Conservation (phyloP, 2,113 vertebrate species). For the Ardeotis arabs region DNA sequence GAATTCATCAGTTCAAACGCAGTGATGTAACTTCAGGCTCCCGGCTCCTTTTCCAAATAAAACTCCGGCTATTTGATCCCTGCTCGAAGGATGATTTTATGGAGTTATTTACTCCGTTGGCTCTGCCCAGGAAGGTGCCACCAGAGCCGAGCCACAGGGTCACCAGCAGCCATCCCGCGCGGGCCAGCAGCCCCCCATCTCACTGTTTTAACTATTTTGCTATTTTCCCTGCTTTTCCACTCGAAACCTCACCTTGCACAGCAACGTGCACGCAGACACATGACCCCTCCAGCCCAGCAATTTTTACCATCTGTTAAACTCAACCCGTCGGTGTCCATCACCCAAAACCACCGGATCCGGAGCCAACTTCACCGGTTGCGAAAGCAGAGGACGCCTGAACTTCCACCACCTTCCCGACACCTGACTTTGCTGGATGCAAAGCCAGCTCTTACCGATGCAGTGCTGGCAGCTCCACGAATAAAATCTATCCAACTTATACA, state of each 20-base stretch:
- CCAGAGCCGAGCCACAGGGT: not conserved
- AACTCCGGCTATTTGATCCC: conserved; percentile 29
- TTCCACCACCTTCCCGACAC: not conserved
- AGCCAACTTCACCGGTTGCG: not conserved
- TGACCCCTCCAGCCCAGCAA: accelerated
- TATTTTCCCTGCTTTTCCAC: not conserved
- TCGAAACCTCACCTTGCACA: not conserved
- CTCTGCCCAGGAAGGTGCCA: not conserved
- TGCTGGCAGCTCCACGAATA: not conserved
- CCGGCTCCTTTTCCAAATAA: conserved; percentile 58
- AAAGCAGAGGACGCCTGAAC: not conserved
- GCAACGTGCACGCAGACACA: accelerated
- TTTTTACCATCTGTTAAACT: not conserved
- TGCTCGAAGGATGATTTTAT: not conserved
- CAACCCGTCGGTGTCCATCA: not conserved
- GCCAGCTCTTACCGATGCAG: not conserved
- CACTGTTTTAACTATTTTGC: accelerated
- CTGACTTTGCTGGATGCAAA: accelerated
- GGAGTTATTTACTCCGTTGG: not conserved
- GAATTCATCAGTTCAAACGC: conserved; percentile 36
- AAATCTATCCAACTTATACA: not conserved
- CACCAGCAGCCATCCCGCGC: accelerated
- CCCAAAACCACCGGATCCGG: not conserved
- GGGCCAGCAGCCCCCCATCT: not conserved
- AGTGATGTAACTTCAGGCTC: conserved; percentile 58